Conservation (phyloP, 2,797 vertebrate species). For the Pogoniulus pusillus region DNA sequence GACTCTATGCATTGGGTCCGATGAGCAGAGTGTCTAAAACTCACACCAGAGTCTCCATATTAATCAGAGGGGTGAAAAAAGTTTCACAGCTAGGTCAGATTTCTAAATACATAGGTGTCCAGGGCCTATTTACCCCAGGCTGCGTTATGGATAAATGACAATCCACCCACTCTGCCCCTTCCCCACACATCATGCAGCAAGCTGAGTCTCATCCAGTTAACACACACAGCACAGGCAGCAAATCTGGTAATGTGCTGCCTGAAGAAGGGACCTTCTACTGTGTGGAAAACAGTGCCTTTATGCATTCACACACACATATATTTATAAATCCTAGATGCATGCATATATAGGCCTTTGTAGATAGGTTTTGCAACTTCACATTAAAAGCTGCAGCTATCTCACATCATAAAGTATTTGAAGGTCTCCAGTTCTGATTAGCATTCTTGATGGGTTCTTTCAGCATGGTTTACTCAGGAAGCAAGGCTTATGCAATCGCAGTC, state of each 20-base stretch:
- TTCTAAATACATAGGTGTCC: conserved; percentile 24
- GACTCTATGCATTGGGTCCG: conserved; percentile 8
- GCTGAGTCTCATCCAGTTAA: conserved; percentile 21
- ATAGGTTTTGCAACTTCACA: not conserved
- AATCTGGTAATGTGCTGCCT: not conserved
- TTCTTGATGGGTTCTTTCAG: conserved; percentile 63
- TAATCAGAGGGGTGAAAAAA: conserved; percentile 28
- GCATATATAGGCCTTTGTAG: not conserved
- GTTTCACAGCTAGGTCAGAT: not conserved
- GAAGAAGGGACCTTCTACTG: not conserved
- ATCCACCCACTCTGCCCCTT: not conserved
- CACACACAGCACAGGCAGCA: not conserved
- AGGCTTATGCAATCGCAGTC: conserved; percentile 68
- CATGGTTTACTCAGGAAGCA: conserved; percentile 55
- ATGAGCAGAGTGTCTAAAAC: conserved; percentile 16
- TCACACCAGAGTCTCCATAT: conserved; percentile 5
- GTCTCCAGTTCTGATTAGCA: conserved; percentile 51
- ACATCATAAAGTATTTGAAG: not conserved
- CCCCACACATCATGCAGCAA: not conserved
- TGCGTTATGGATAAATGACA: conserved; percentile 8
- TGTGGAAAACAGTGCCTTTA: not conserved
- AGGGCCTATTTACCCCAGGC: not conserved
- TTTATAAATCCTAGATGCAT: not conserved
- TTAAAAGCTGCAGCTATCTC: not conserved
- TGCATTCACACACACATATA: not conserved